phyloP scores from a whole-genome alignment of 2,113 vertebrate genomes.

The Tyrannus savana region DNA sequence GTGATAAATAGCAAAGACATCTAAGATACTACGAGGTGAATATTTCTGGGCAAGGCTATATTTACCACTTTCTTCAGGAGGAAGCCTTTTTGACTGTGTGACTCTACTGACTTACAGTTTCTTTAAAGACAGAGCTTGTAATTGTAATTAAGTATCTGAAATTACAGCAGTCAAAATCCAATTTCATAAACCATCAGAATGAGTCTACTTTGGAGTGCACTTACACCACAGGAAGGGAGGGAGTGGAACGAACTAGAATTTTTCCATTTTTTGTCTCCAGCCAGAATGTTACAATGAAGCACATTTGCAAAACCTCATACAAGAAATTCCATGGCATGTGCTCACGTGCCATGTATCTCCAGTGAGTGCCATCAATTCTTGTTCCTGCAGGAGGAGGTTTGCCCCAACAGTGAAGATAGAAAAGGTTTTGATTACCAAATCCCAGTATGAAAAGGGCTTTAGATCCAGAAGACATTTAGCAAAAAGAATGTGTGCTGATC shows the following conservation, averaged over 20 bases:
- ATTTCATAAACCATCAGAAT: slow-evolving; percentile 48
- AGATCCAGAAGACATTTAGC: neutral
- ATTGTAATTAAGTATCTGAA: slow-evolving; percentile 52
- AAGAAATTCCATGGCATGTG: neutral
- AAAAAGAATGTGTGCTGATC: neutral
- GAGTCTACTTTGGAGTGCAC: slow-evolving; percentile 29
- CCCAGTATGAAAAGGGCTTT: neutral
- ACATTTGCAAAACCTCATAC: neutral
- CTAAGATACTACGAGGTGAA: neutral
- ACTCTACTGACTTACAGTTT: neutral
- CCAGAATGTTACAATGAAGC: neutral
- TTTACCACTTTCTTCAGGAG: neutral
- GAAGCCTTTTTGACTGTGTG: neutral
- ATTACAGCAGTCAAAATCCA: slow-evolving; percentile 46
- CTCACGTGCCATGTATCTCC: neutral
- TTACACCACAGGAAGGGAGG: slow-evolving; percentile 11
- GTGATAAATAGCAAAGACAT: neutral
- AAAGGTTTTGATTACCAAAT: slow-evolving; percentile 5
- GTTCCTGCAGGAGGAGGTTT: neutral
- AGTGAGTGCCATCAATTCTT: neutral
- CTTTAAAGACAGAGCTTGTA: slow-evolving; percentile 39
- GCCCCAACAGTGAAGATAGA: neutral
- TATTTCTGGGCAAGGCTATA: neutral
- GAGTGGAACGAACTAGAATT: neutral
- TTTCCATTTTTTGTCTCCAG: neutral